Percentiles rank a stretch among this genome's conserved stretches.
These are phyloP conservation scores for Australoheros scitulus DNA, from an alignment of 2,113 vertebrate genomes.

Conservation along the genomic window DNA sequence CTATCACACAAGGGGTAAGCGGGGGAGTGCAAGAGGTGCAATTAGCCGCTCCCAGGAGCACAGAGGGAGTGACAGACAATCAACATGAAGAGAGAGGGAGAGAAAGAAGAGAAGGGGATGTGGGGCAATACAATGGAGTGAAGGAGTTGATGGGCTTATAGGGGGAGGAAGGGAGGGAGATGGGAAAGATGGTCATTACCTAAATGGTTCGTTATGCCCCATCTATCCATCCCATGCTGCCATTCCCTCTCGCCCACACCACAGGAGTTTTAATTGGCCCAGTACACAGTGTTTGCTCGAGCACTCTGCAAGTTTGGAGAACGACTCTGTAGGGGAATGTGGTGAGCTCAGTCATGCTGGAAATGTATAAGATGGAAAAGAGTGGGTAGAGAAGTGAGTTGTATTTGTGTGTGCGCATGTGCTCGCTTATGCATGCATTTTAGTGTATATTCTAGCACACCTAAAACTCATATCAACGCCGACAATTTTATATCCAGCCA, in stretches of 20 bases:
- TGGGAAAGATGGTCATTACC: conserved; percentile 66
- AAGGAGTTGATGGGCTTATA: conserved; percentile 21
- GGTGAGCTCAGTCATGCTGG: conserved; percentile 64
- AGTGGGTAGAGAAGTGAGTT: conserved; percentile 47
- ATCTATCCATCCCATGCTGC: conserved; percentile 74
- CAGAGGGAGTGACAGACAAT: conserved; percentile 72
- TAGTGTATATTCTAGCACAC: neutral
- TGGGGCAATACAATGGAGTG: conserved; percentile 15
- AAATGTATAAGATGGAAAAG: conserved; percentile 62
- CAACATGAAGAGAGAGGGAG: conserved; percentile 34
- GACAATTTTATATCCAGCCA: conserved; percentile 55
- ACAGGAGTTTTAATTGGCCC: conserved; percentile 79
- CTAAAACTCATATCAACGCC: conserved; percentile 43
- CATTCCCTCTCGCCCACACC: conserved; percentile 68
- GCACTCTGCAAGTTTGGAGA: conserved; percentile 73
- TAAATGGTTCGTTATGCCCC: conserved; percentile 73
- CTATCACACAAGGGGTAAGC: conserved; percentile 65
- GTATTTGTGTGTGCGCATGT: conserved; percentile 3
- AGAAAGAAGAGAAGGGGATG: conserved; percentile 1
- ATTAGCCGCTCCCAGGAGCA: conserved; percentile 77
- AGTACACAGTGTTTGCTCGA: conserved; percentile 72
- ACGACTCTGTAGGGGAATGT: conserved; percentile 71
- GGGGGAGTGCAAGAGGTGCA: conserved; percentile 76
- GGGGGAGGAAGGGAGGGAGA: conserved; percentile 11
- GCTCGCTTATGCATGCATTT: neutral